These are phyloP conservation scores for Gastracanthus pulcherrimus DNA, from an alignment of 2,888 invertebrate genomes.

Conservation along the genomic window DNA sequence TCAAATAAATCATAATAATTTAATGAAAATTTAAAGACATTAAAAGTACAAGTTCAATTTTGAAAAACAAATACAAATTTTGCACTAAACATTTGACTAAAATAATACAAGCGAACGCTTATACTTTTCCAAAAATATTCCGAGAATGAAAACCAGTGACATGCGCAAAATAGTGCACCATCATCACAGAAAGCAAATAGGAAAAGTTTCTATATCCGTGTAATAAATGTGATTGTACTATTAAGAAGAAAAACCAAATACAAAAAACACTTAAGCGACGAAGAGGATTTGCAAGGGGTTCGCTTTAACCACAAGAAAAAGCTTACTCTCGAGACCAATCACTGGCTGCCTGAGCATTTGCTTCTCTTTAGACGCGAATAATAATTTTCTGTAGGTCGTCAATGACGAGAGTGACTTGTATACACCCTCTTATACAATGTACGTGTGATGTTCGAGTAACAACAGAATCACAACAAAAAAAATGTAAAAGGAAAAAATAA, in stretches of 20 bases:
- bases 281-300: background rate
- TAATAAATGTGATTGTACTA: constrained; percentile 16
- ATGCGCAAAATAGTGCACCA: background rate
- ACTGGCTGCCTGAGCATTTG: constrained; percentile 75
- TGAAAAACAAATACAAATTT: too few relatives aligned
- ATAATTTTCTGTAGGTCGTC: constrained; percentile 24
- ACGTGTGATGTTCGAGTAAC: background rate
- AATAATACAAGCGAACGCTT: background rate
- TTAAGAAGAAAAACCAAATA: constrained; percentile 1
- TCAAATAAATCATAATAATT: too few relatives aligned
- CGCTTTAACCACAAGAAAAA: constrained; percentile 8
- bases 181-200: background rate
- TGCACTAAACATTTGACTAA: background rate
- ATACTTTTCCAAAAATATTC: background rate
- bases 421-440: background rate
- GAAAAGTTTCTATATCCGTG: constrained; percentile 6
- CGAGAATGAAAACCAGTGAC: constrained; percentile 1
- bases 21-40: too few relatives aligned
- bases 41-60: too few relatives aligned
- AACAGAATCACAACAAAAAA: background rate
- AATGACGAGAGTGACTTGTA: background rate
- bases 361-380: constrained; percentile 62
- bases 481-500: background rate
- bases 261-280: background rate
- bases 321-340: constrained; percentile 69